These are phyloP conservation scores for Turdus rufiventris DNA, from an alignment of 2,113 vertebrate genomes.

Conservation along the genomic window DNA sequence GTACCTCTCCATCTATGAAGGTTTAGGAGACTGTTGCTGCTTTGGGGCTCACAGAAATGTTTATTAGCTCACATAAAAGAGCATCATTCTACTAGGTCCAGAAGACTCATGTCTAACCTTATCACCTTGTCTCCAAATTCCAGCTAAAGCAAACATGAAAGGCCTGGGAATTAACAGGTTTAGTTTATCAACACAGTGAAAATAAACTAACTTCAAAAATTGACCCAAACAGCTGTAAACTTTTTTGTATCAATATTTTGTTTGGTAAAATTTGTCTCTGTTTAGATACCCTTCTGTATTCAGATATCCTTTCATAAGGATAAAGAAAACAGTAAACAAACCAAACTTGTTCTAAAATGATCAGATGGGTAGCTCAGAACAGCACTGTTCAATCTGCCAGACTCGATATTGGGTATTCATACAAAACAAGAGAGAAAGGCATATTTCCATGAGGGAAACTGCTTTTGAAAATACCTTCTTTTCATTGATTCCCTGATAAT, in stretches of 20 bases:
- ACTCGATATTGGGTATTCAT: not conserved
- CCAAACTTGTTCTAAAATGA: not conserved
- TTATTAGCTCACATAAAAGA: not conserved
- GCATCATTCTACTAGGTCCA: not conserved
- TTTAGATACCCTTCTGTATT: not conserved
- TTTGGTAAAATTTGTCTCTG: not conserved
- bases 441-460: not conserved
- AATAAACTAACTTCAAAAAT: not conserved
- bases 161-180: not conserved
- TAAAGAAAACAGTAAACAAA: not conserved
- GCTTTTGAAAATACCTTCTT: not conserved
- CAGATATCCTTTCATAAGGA: not conserved
- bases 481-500: not conserved
- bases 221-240: not conserved
- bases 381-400: not conserved
- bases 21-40: not conserved
- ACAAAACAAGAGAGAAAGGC: not conserved
- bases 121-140: not conserved
- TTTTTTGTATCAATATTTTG: not conserved
- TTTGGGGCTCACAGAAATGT: not conserved
- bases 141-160: not conserved
- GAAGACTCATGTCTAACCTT: not conserved
- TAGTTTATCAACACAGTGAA: not conserved
- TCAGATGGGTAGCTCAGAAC: not conserved
- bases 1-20: not conserved